Conservation (phyloP, 2,113 vertebrate genomes). For the Gymnobelideus leadbeateri region DNA sequence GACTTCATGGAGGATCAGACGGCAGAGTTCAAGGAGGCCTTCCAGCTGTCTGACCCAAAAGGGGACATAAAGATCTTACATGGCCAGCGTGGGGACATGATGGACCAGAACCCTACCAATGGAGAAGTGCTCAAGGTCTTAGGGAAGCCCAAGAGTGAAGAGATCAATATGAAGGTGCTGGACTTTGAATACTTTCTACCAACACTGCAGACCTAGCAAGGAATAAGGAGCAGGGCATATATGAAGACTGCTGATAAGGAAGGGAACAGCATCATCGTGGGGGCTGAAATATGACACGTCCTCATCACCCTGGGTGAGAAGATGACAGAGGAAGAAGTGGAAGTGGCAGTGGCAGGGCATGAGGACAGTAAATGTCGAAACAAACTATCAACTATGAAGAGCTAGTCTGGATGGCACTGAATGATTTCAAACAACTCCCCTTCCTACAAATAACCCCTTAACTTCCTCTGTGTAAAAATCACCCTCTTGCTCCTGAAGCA, state of each 20-base stretch:
- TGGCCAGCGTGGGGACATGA: conserved; percentile 90
- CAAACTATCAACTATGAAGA: conserved; percentile 95
- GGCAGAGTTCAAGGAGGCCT: conserved; percentile 91
- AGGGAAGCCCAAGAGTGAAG: conserved; percentile 88
- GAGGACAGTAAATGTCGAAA: conserved; percentile 93
- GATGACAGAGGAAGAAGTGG: conserved; percentile 93
- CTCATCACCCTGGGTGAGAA: conserved; percentile 90
- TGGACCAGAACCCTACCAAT: conserved; percentile 92
- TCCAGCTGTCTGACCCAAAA: conserved; percentile 88
- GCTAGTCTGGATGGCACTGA: conserved; percentile 91
- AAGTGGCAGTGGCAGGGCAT: conserved; percentile 89
- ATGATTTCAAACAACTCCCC: conserved; percentile 81
- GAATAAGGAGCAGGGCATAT: conserved; percentile 87
- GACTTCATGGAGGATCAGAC: conserved; percentile 91
- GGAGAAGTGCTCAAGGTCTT: conserved; percentile 91
- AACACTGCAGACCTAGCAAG: conserved; percentile 90
- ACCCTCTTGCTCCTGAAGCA: neutral
- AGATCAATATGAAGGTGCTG: conserved; percentile 77
- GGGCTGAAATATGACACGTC: conserved; percentile 92
- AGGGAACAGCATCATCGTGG: conserved; percentile 91
- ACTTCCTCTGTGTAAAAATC: conserved; percentile 49
- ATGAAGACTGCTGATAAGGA: conserved; percentile 93
- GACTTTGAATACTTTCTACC: conserved; percentile 92
- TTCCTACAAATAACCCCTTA: neutral
- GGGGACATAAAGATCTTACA: conserved; percentile 91